Conservation (phyloP, 2,797 vertebrate species). For the Podargus strigoides region DNA sequence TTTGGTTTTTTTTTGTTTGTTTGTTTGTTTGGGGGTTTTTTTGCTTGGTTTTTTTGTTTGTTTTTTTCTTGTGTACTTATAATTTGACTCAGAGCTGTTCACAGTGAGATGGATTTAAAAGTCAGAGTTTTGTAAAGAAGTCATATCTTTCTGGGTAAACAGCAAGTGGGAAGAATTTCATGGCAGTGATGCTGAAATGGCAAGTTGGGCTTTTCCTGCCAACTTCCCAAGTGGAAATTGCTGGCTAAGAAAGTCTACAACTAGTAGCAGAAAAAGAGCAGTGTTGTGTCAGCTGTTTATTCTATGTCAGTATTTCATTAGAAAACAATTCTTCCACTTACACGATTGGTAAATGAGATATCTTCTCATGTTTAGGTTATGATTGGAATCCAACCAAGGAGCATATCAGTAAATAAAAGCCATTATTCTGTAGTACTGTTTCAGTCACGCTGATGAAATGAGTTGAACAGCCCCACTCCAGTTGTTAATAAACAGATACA, state of each 20-base stretch:
- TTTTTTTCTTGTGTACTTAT: background rate
- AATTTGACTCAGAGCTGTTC: background rate
- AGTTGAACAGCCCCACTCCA: background rate
- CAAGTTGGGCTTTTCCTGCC: background rate
- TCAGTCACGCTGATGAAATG: background rate
- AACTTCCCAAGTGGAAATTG: background rate
- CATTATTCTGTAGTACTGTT: background rate
- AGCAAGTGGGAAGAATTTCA: background rate
- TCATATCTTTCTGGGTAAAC: background rate
- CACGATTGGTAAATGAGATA: background rate
- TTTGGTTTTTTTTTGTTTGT: background rate
- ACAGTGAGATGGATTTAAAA: background rate
- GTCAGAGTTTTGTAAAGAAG: background rate
- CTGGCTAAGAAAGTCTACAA: background rate
- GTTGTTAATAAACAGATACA: background rate
- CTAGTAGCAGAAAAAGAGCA: background rate
- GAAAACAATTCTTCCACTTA: slow-evolving; percentile 54
- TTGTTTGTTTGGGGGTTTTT: no score
- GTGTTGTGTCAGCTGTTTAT: slow-evolving; percentile 19
- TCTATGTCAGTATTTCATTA: slow-evolving; percentile 45
- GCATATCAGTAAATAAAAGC: background rate
- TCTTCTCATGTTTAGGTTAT: background rate
- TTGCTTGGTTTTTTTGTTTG: no score
- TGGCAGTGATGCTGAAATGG: background rate
- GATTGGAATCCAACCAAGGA: background rate